Base-by-base conservation (phyloP, 37 sponge, comb jelly and placozoan genomes). In the Spongilla lacustris region DNA sequence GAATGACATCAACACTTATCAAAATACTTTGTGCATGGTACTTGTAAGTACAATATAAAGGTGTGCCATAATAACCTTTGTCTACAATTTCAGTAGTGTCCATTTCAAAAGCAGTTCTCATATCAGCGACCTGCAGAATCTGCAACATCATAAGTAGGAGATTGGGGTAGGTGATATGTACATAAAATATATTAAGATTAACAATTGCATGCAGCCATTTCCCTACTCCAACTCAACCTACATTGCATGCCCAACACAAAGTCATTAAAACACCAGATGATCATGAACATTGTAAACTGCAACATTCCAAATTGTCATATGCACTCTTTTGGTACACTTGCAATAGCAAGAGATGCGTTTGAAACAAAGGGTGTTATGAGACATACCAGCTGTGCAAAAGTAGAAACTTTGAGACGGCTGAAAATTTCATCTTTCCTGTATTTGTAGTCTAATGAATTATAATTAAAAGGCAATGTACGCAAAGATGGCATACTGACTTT, bases 341-440 rank as follows among this genome's bases (percentile, higher is more conserved):
- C n/a, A n/a, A n/a, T n/a, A n/a, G n/a, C n/a, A n/a, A n/a, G n/a
- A n/a, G n/a, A n/a, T n/a, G n/a, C n/a, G n/a, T n/a, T n/a, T n/a
- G n/a, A n/a, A n/a, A n/a, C n/a, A n/a, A n/a, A n/a, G n/a, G n/a
- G n/a, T n/a, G n/a, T n/a, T n/a, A n/a, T 69, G 70, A 69, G 27
- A 27, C 70, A 69, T n/a, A 99, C 96, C 88, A 99, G 91, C 75
- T 99, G 99, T 58, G 88, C 96, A 90, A 99, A 97, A 28, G 99
- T 99, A 34, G 98, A 94, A 17, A 31, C 85, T 73, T 99, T 99
- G 37, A 99, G 85, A 29, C 99, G 76, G 71, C 87, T 95, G 78
- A 99, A 99, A 67, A 99, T 97, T 82, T 99, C 99, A 82, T 95
- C 99, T 49, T 90, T 91, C 36, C 95, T 78, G 77, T 90, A 95